Base-by-base conservation (phyloP, 2,113 vertebrate genomes). In the Oreocharis arfaki region DNA sequence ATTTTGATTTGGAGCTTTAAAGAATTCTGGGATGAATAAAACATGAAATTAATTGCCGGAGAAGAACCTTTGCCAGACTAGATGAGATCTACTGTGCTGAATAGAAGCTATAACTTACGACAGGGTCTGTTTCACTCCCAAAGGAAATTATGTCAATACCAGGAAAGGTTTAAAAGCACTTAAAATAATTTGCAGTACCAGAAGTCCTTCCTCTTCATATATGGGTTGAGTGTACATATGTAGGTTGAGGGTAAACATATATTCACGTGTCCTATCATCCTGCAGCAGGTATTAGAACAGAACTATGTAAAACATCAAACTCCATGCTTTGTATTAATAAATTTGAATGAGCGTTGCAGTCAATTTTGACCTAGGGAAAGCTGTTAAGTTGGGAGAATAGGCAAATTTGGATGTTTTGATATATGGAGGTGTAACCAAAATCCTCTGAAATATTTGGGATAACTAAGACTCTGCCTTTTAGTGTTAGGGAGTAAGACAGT, bases 21-120 rank as follows among this genome's bases (percentile, higher is more conserved):
- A 97, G 94, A 94, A 96, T 95, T 96, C 89, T 90, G 88, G 79
- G 83, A 98, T 98, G 97, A 98, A 98, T 98, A 98, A 98, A 98
- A 98, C 98, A 98, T 97, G 71, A 96, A 97, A 97, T 97, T 98
- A 98, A 98, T 98, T 98, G 95, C 85, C 67, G 71, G 90, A 90
- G 91, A 97, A 90, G 96, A 94, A 96, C 60, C 80, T 94, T 97
- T 65, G 26, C 96, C 96, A 96, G 82, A 65, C 69, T 70, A 87
- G 87, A 65, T 59, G 84, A 96, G 91, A 92, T 94, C 95, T 84
- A 73, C 91, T 88, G 42, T 89, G 77, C 91, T 94, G 91, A 94
- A 91, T 91, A 84, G 92, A 94, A 95, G 76, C 60, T 91, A 11
- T 91, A 95, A 91, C 87, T 93, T 95, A 18, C 33, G 78, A 65